Evolutionary conservation across 2,888 invertebrate genomes (phyloP).

Genomic region (Serripes groenlandicus): DNA sequence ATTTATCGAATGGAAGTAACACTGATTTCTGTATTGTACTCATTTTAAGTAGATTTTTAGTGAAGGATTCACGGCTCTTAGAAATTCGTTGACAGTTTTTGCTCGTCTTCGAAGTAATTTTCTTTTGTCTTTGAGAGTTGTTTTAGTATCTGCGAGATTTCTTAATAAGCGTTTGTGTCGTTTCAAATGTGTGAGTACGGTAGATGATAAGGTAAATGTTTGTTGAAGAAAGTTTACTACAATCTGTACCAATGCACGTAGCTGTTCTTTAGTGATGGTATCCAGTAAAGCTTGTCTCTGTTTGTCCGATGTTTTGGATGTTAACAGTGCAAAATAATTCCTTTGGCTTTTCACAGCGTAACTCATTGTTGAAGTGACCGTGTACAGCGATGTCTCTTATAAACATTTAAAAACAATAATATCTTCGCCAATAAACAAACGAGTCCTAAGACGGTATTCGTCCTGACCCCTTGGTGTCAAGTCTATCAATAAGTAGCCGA

Average conservation of each 20-base stretch:
- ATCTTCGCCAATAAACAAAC: slow-evolving; percentile 24
- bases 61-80: slow-evolving; percentile 31
- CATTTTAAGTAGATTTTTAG: too few relatives aligned
- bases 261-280: too few relatives aligned
- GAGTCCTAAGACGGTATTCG: slow-evolving; percentile 30
- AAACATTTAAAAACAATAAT: slow-evolving; percentile 21
- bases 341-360: slow-evolving; percentile 37
- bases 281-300: slow-evolving; percentile 47
- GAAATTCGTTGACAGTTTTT: slow-evolving; percentile 21
- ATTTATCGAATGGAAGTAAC: slow-evolving; percentile 38
- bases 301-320: slow-evolving; percentile 10
- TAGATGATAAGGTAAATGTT: too few relatives aligned
- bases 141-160: too few relatives aligned
- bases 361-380: slow-evolving; percentile 31
- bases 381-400: slow-evolving; percentile 22
- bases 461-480: slow-evolving; percentile 15
- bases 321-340: slow-evolving; percentile 31
- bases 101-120: too few relatives aligned
- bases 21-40: slow-evolving; percentile 36
- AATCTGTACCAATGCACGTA: too few relatives aligned
- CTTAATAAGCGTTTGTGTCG: too few relatives aligned
- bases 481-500: slow-evolving; percentile 41
- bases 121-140: too few relatives aligned
- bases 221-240: too few relatives aligned
- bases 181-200: too few relatives aligned